phyloP scores from a whole-genome alignment of 2,888 invertebrate species.

The Allygus modestus region DNA sequence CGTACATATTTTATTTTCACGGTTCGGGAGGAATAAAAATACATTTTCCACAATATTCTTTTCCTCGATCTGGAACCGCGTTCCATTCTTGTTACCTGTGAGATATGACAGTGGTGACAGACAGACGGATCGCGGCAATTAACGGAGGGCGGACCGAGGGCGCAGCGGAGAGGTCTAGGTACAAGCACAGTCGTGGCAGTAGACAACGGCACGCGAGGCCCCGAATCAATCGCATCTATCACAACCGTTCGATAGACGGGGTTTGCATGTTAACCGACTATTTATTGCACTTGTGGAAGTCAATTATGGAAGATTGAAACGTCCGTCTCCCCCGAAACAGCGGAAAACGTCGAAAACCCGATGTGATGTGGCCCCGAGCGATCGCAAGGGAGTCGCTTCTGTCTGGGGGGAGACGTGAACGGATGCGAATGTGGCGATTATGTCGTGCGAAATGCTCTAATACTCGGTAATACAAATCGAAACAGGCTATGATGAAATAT shows the following conservation, averaged over 20 bases:
- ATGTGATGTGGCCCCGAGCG: not conserved
- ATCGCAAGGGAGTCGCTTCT: not conserved
- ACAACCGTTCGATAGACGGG: slow-evolving; percentile 24
- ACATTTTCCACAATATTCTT: too few species aligned
- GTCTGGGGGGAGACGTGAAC: not conserved
- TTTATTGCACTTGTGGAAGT: slow-evolving; percentile 48
- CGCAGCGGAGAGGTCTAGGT: not conserved
- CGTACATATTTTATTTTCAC: too few species aligned
- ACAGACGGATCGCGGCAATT: not conserved
- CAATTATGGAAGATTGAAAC: slow-evolving; percentile 54
- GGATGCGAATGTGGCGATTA: too few species aligned
- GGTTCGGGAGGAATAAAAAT: too few species aligned
- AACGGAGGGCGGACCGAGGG: not conserved
- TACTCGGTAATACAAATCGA: too few species aligned
- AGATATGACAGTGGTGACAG: too few species aligned
- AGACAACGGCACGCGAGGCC: slow-evolving; percentile 15
- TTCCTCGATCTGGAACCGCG: too few species aligned
- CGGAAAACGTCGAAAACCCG: not conserved
- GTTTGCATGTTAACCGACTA: slow-evolving; percentile 45
- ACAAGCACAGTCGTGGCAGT: slow-evolving; percentile 6
- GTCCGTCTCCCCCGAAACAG: slow-evolving; percentile 33
- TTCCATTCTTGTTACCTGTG: too few species aligned
- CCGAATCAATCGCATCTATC: slow-evolving; percentile 49
- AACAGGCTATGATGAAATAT: too few species aligned
- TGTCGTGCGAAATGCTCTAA: too few species aligned